Evolutionary conservation across 2,888 invertebrate genomes (phyloP).

Genomic region (Idaea aversata): DNA sequence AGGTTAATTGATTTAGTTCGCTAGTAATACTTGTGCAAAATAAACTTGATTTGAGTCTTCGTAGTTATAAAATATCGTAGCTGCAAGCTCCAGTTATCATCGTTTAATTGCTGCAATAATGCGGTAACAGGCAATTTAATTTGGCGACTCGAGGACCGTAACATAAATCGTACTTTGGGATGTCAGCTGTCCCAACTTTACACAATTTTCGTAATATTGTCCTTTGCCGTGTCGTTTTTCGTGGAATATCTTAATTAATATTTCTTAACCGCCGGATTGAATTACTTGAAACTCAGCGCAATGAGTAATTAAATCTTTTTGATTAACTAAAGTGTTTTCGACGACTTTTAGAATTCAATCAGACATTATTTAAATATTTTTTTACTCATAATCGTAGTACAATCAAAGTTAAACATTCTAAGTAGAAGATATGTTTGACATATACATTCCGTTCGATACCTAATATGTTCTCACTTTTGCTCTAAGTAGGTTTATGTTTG

Average conservation of each 20-base stretch:
- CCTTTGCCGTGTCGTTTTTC: constrained; percentile 69
- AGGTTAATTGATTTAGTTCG: too few species aligned
- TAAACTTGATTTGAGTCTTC: background rate
- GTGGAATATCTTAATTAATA: constrained; percentile 75
- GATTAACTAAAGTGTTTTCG: background rate
- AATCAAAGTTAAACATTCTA: too few species aligned
- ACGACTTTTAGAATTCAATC: background rate
- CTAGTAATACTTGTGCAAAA: background rate
- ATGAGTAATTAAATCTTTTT: constrained; percentile 1
- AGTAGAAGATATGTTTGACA: too few species aligned
- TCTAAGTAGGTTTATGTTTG: too few species aligned
- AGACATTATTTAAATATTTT: background rate
- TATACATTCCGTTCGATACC: too few species aligned
- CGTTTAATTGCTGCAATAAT: constrained; percentile 73
- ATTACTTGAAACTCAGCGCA: constrained; percentile 20
- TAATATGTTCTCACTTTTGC: too few species aligned
- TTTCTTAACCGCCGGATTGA: constrained; percentile 56
- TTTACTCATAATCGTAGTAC: too few species aligned
- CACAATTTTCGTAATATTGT: constrained; percentile 75
- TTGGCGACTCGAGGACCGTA: constrained; percentile 60
- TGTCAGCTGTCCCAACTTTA: constrained; percentile 76
- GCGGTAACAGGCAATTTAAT: constrained; percentile 73
- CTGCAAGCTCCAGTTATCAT: constrained; percentile 56
- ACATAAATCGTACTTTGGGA: constrained; percentile 75
- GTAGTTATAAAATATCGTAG: background rate